These are phyloP conservation scores for Chrysomela aeneicollis DNA, from an alignment of 2,888 invertebrate species.

Conservation along the genomic window DNA sequence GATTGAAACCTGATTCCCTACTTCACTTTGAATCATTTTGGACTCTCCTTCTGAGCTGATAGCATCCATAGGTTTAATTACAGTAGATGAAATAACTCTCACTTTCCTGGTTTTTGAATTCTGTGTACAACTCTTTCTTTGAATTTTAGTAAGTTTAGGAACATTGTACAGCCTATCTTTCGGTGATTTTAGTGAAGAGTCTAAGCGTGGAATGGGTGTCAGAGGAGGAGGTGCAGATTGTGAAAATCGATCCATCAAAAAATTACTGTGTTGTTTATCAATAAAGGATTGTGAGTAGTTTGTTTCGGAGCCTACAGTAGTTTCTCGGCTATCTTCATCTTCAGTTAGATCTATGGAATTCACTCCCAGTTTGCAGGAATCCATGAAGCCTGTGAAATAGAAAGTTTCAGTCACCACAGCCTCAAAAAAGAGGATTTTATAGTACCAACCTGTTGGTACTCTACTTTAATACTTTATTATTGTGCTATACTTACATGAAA, in stretches of 20 bases:
- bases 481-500: too few species aligned
- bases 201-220: slow-evolving; percentile 12
- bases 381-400: not conserved
- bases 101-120: not conserved
- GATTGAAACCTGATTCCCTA: slow-evolving; percentile 2
- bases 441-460: too few species aligned
- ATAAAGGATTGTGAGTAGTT: not conserved
- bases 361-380: not conserved
- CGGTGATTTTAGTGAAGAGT: not conserved
- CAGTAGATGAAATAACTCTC: not conserved
- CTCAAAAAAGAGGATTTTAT: too few species aligned
- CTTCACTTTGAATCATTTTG: slow-evolving; percentile 9
- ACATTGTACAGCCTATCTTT: not conserved
- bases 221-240: slow-evolving; percentile 12
- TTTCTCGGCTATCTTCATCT: slow-evolving; percentile 30
- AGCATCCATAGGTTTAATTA: slow-evolving; percentile 6
- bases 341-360: slow-evolving; percentile 33
- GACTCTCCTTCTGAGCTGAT: slow-evolving; percentile 11
- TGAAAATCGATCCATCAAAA: not conserved
- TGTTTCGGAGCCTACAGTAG: slow-evolving; percentile 10
- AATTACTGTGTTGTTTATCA: not conserved
- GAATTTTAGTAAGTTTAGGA: slow-evolving; percentile 22
- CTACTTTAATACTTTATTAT: too few species aligned
- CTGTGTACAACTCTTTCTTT: slow-evolving; percentile 1
- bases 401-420: not conserved